Base-by-base conservation (phyloP, 2,888 invertebrate genomes). In the Macaria liturata region DNA sequence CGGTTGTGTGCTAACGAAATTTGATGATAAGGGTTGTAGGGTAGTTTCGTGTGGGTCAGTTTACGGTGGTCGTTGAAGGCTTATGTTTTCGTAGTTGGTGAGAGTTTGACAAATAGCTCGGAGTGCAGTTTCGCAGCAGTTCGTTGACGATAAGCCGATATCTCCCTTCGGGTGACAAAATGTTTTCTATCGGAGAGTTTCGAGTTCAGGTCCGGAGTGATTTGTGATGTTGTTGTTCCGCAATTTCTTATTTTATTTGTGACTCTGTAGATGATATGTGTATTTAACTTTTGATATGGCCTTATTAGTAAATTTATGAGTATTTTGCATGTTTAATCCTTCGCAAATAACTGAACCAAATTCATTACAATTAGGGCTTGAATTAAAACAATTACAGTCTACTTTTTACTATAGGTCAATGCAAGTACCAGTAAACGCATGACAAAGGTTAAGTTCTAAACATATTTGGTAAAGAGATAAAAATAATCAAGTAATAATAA, bases 31-130 rank as follows among this genome's bases (percentile, higher is more conserved):
- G 53, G 30, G 37, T 8, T 8, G 4, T 8, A 9, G 34, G 9
- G 51, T 32, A 34, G 0, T 53, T 30, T 32, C 48, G 20, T 4
- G 45, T 32, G 48, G 77, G 54, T 76, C 76, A 59, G 9, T n/a
- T 50, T 67, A 57, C 3, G 52, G 42, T 81, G 82, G 83, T 68
- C 54, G 34, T 59, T 55, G 49, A 61, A 60, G 69, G 76, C 72
- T 78, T 76, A 77, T 84, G 81, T 84, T 84, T 85, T 81, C 77
- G 80, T 74, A 76, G 66, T 71, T 67, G 74, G 78, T 69, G 76
- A 81, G 85, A 86, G 84, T 86, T 86, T 86, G 86, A 85, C 83
- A 85, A 86, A 85, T 82, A 80, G 79, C 81, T 80, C 62, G 68
- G 71, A 80, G 76, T 83, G 84, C 84, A 84, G 80, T 83, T 81